A percentile compares a stretch with the other conserved stretches of the same genome.
Conservation (phyloP, 2,113 vertebrate genomes). For the Pholis gunnellus region DNA sequence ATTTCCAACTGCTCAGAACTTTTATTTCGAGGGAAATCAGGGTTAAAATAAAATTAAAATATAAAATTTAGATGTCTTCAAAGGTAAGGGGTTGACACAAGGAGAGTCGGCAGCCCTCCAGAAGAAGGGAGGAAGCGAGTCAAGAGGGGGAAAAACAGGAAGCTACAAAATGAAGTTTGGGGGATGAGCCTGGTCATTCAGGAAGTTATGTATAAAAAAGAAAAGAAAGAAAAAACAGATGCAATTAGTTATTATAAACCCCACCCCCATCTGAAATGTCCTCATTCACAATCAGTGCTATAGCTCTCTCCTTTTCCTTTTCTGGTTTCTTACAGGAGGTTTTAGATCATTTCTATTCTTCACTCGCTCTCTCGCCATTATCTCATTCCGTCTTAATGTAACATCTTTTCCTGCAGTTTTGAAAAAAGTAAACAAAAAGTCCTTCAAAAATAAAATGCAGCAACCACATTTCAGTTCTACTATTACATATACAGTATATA, state of each 20-base stretch:
- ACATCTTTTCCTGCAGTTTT: conserved; percentile 85
- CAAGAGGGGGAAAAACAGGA: conserved; percentile 24
- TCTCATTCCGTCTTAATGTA: conserved; percentile 74
- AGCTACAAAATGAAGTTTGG: conserved; percentile 64
- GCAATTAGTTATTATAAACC: conserved; percentile 78
- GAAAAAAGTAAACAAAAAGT: conserved; percentile 85
- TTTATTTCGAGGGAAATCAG: conserved; percentile 85
- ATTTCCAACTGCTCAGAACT: conserved; percentile 84
- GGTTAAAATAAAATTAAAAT: conserved; percentile 85
- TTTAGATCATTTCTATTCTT: conserved; percentile 55
- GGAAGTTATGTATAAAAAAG: conserved; percentile 66
- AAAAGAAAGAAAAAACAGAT: conserved; percentile 59
- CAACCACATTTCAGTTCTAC: conserved; percentile 85
- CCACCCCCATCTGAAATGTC: conserved; percentile 77
- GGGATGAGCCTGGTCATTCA: conserved; percentile 58
- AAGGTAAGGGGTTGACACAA: conserved; percentile 39
- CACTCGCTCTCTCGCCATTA: conserved; percentile 55
- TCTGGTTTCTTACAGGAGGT: conserved; percentile 60
- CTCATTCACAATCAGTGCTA: conserved; percentile 80
- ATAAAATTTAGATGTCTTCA: conserved; percentile 81
- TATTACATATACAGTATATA: conserved; percentile 88
- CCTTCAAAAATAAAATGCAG: conserved; percentile 87
- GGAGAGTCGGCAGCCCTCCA: conserved; percentile 46
- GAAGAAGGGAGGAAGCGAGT: conserved; percentile 23
- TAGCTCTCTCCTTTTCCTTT: conserved; percentile 70